Conservation (phyloP, 2,888 invertebrate genomes). For the Scrobipalpa costella region DNA sequence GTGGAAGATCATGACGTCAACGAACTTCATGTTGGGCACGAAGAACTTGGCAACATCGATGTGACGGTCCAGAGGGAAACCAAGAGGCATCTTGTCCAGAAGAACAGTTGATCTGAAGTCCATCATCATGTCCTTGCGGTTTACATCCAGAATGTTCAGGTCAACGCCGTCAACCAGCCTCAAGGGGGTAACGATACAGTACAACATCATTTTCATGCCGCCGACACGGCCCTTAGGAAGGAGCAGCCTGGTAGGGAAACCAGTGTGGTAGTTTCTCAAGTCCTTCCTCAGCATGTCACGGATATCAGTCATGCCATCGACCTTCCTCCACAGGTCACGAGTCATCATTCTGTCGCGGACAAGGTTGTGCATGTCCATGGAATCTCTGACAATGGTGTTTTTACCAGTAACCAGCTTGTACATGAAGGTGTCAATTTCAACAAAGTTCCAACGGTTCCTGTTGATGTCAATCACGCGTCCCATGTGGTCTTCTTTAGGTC, state of each 20-base stretch:
- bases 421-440: constrained; percentile 83
- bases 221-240: constrained; percentile 86
- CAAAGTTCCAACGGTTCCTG: constrained; percentile 82
- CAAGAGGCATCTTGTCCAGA: constrained; percentile 84
- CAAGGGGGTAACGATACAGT: constrained; percentile 82
- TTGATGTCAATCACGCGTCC: constrained; percentile 80
- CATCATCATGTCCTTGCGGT: constrained; percentile 65
- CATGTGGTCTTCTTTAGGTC: constrained; percentile 84
- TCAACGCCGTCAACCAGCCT: constrained; percentile 68
- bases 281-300: constrained; percentile 60
- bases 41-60: constrained; percentile 82
- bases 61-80: constrained; percentile 88
- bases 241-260: constrained; percentile 86
- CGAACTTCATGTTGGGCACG: constrained; percentile 85
- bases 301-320: constrained; percentile 77
- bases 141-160: constrained; percentile 59
- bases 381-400: constrained; percentile 84
- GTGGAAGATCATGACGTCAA: constrained; percentile 84
- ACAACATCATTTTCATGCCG: constrained; percentile 84
- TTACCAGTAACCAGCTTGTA: constrained; percentile 82
- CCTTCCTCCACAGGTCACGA: constrained; percentile 82
- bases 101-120: constrained; percentile 68
- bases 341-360: constrained; percentile 84
- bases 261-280: constrained; percentile 78
- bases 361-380: constrained; percentile 84